Evolutionary conservation across 2,888 invertebrate species (phyloP), one percentile per base, ranked within the genome.

Genomic region (Tipula lateralis): DNA sequence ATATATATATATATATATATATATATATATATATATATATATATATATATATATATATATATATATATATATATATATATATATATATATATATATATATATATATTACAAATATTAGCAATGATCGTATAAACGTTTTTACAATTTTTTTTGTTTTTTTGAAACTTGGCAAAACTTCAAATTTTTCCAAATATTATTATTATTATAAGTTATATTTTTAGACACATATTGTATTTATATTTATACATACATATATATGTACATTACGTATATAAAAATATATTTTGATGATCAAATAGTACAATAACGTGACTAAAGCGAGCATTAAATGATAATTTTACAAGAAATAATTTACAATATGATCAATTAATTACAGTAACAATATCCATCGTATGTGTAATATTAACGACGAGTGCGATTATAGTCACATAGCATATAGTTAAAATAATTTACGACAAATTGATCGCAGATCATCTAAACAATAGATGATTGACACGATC

Each of bases 141-240:
- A 66, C 66, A 66, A 66, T 66, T 66, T 66, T 50, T n/a, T 50
- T 16, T n/a, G n/a, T 44, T 44, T 44, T 44, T n/a, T 50, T 7
- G 44, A 50, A 66, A 66, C 9, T 24, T 66, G 66, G 66, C 66
- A 19, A 24, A 66, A 66, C 9, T 19, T 24, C 66, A 66, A 66
- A 24, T 24, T 66, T 66, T 66, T 66, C 66, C 66, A 66, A 66
- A 66, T 66, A 66, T 66, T 66, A 66, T 66, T 66, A 66, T 66
- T 66, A 66, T 66, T 66, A 66, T 66, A 66, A 66, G 24, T 5
- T 66, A 24, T 66, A 66, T 66, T 66, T 66, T 66, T 66, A 66
- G 66, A 66, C 19, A 6, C 16, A 19, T 12, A n/a, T n/a, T n/a
- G n/a, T n/a, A n/a, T n/a, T n/a, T n/a, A 19, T 66, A 66, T 24